Percentiles rank a stretch among this genome's conserved stretches.
Conservation (phyloP, 2,113 vertebrate genomes). For the Aegotheles bennettii region DNA sequence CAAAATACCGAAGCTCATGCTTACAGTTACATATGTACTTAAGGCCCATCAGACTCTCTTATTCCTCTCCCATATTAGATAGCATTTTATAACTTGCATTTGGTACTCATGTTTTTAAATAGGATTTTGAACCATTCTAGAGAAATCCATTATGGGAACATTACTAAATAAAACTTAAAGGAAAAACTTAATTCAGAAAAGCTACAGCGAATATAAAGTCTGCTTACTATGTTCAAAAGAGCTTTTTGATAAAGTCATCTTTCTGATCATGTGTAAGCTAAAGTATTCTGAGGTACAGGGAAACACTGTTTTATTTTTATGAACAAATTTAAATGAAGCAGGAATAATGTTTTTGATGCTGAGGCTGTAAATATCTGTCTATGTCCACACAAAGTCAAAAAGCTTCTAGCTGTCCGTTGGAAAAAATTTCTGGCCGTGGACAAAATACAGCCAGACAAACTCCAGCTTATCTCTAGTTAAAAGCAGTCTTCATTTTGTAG, state of each 20-base stretch:
- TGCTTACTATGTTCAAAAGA: not conserved
- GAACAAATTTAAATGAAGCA: not conserved
- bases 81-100: not conserved
- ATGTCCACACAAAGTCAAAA: not conserved
- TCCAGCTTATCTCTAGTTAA: not conserved
- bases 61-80: not conserved
- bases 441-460: not conserved
- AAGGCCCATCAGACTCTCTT: not conserved
- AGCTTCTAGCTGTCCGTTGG: not conserved
- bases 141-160: not conserved
- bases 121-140: not conserved
- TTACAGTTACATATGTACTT: not conserved
- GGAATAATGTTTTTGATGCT: not conserved
- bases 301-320: not conserved
- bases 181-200: not conserved
- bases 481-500: not conserved
- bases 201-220: not conserved
- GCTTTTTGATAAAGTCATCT: not conserved
- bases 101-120: not conserved
- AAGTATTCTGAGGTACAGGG: not conserved
- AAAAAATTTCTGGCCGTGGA: not conserved
- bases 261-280: not conserved
- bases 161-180: not conserved
- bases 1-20: not conserved
- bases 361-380: not conserved